Base-by-base conservation (phyloP, 2,113 vertebrate species). In the Agelaius phoeniceus region DNA sequence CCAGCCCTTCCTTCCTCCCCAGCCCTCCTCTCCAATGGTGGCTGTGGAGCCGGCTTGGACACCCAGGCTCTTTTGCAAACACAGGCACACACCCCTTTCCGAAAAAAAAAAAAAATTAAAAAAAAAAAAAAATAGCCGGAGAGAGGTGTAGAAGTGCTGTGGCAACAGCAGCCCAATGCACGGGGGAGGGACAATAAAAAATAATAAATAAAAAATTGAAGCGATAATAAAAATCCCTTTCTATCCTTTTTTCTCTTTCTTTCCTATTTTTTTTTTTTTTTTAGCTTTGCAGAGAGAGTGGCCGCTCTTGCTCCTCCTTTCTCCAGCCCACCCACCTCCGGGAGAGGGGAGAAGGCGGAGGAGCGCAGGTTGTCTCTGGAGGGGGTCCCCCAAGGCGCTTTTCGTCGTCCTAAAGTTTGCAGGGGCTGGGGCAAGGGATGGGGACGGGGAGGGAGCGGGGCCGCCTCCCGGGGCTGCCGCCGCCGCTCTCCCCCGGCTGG, bases 401-500 rank as follows among this genome's bases (percentile, higher is more conserved):
- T 75, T 59, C 48, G 22, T 46, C n/a, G 31, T 82, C 79, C 57
- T 26, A 67, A 94, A 93, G 87, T 95, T 95, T 86, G 24, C 52
- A 54, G 72, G 72, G 69, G 52, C 5, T 48, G 82, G 33, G 77
- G 55, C 13, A 74, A 22, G 18, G 75, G 66, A 2, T 7, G 65
- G 65, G 78, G 65, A 73, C 4, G 11, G 52, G 77, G 41, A 39
- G 2, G 73, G 66, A 30, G 26, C 7, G 54, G 69, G 11, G 59
- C 88, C 49, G 54, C 90, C 81, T 69, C 71, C 85, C 80, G 86
- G 67, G 33, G 81, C 89, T 87, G 85, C 91, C 81, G 80, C n/a
- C 84, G 74, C 74, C 44, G 71, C 96, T 97, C 96, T 96, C 91
- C 91, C 97, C 69, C 85, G 61, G 95, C 96, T 91, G 90, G 66